Percentiles rank a stretch among this genome's conserved stretches.
Evolutionary conservation across 2,888 invertebrate species (phyloP).

Genomic region (Seladonia tumulorum): DNA sequence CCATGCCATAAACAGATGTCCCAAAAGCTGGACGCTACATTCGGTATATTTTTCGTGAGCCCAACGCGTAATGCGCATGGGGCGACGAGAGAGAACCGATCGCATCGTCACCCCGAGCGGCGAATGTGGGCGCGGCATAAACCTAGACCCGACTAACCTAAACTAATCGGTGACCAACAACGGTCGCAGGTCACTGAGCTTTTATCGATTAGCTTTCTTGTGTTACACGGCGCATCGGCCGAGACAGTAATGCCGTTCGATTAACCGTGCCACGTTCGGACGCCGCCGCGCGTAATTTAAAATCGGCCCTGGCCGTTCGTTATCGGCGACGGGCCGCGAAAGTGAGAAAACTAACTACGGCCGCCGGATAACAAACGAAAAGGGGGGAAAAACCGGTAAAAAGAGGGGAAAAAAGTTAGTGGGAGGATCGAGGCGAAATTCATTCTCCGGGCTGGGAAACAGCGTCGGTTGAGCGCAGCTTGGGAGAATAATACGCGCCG

Average conservation of each 20-base stretch:
- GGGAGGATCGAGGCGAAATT: slow-evolving; percentile 23
- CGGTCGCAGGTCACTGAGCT: slow-evolving; percentile 63
- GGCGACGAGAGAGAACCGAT: background rate
- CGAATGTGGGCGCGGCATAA: slow-evolving; percentile 36
- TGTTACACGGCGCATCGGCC: slow-evolving; percentile 66
- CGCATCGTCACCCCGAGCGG: background rate
- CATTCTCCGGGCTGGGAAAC: slow-evolving; percentile 14
- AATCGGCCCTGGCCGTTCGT: slow-evolving; percentile 48
- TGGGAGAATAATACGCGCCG: slow-evolving; percentile 25
- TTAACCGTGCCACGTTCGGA: slow-evolving; percentile 44
- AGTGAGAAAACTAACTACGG: slow-evolving; percentile 44
- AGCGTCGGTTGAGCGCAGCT: slow-evolving; percentile 22
- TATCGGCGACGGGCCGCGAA: slow-evolving; percentile 35
- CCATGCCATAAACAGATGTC: no score
- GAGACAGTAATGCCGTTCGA: slow-evolving; percentile 65
- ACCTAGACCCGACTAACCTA: slow-evolving; percentile 64
- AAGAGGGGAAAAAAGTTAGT: background rate
- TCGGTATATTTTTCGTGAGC: background rate
- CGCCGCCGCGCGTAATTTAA: slow-evolving; percentile 54
- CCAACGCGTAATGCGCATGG: background rate
- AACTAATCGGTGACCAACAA: slow-evolving; percentile 72
- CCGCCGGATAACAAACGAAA: background rate
- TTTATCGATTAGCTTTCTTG: slow-evolving; percentile 75
- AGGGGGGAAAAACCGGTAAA: background rate
- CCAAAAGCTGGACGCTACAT: no score